Evolutionary conservation across 2,888 invertebrate genomes (phyloP).

Genomic region (Exocentrus adspersus): DNA sequence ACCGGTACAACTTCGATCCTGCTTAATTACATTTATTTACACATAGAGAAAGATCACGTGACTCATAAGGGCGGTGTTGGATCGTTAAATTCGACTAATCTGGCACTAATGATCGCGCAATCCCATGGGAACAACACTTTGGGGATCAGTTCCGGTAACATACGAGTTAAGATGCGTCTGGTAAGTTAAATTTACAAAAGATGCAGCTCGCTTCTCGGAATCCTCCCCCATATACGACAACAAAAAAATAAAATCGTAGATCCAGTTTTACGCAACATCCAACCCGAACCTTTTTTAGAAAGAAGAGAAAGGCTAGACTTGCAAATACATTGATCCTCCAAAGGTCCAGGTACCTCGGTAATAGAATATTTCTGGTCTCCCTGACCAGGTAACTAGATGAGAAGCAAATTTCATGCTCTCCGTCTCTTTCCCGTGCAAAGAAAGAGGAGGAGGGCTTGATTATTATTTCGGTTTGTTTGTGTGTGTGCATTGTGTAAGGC

Average conservation of each 20-base stretch:
- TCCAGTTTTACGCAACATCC: constrained; percentile 42
- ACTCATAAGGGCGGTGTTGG: not conserved
- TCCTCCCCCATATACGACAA: not conserved
- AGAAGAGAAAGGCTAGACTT: constrained; percentile 49
- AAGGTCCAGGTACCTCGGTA: constrained; percentile 35
- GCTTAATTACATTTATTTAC: not conserved
- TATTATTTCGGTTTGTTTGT: constrained; percentile 30
- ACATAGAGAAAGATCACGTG: not conserved
- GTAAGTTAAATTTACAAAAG: not conserved
- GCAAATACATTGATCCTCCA: constrained; percentile 40
- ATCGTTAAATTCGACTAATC: not conserved
- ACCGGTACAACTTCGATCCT: no score
- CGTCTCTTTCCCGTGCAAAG: not conserved
- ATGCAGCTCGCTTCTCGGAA: not conserved
- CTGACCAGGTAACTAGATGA: constrained; percentile 45
- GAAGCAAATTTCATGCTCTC: constrained; percentile 35
- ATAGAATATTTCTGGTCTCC: constrained; percentile 41
- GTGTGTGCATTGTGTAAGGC: constrained; percentile 28
- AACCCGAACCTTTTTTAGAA: constrained; percentile 42
- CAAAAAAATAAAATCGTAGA: constrained; percentile 35
- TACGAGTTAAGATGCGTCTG: not conserved
- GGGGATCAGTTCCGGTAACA: not conserved
- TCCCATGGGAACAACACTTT: not conserved
- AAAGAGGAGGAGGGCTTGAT: constrained; percentile 8
- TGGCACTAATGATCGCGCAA: not conserved